Conservation (phyloP, 1,140 invertebrate species). For the Nymphalis io region DNA sequence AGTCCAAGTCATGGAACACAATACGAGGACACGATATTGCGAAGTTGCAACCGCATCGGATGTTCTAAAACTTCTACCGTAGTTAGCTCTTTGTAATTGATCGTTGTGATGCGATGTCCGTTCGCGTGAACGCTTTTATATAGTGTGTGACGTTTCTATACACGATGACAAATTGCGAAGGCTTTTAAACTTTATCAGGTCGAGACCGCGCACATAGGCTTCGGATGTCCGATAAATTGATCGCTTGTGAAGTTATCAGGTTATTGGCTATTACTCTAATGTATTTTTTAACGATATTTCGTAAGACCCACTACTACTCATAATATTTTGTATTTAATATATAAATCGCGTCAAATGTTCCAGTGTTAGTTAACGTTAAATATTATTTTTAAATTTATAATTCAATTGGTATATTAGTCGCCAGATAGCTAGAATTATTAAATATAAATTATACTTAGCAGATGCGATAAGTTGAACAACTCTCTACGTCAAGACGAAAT, state of each 20-base stretch:
- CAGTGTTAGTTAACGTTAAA: too few relatives aligned
- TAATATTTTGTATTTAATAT: neutral
- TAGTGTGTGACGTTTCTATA: conserved; percentile 33
- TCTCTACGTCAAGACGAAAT: conserved; percentile 5
- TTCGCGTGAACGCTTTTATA: conserved; percentile 26
- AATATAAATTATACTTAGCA: conserved; percentile 1
- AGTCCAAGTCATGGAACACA: conserved; percentile 48
- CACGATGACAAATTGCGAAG: conserved; percentile 41
- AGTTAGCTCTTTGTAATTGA: conserved; percentile 42
- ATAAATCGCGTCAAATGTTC: too few relatives aligned
- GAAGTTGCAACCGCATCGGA: conserved; percentile 47
- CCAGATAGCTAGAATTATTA: too few relatives aligned
- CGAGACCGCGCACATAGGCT: conserved; percentile 11
- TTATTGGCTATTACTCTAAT: conserved; percentile 19
- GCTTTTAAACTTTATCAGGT: conserved; percentile 45
- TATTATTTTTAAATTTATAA: too few relatives aligned
- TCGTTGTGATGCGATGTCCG: conserved; percentile 28
- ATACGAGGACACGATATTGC: conserved; percentile 47
- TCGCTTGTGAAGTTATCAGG: conserved; percentile 18
- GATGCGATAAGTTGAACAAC: conserved; percentile 6
- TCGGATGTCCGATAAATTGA: conserved; percentile 17
- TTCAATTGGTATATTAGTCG: too few relatives aligned
- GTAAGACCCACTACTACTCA: neutral
- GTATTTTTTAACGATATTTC: conserved; percentile 5
- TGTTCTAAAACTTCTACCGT: conserved; percentile 56